phyloP scores from a whole-genome alignment of 2,888 invertebrate genomes.

The Pasiphila rectangulata region DNA sequence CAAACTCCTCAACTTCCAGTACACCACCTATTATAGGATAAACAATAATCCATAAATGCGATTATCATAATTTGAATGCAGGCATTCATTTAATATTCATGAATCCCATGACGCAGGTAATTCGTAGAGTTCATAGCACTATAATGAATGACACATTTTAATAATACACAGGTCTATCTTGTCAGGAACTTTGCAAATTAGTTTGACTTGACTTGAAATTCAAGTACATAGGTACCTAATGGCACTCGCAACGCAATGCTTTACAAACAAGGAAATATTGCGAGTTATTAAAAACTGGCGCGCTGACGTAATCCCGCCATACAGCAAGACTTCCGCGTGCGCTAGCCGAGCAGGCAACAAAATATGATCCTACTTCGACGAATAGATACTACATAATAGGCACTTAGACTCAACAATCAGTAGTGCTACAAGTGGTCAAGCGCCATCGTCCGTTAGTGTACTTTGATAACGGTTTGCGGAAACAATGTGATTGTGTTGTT shows the following conservation, averaged over 20 bases:
- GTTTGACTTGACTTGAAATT: conserved; percentile 35
- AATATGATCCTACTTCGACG: conserved; percentile 39
- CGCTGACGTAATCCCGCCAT: conserved; percentile 72
- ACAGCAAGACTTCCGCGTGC: conserved; percentile 72
- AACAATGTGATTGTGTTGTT: conserved; percentile 57
- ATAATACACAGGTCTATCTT: conserved; percentile 5
- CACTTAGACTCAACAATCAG: conserved; percentile 22
- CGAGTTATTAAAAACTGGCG: conserved; percentile 76
- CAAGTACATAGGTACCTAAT: conserved; percentile 42
- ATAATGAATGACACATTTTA: conserved; percentile 4
- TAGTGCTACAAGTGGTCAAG: conserved; percentile 40
- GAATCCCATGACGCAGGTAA: conserved; percentile 21
- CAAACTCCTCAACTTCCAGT: conserved; percentile 4
- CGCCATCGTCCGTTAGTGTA: conserved; percentile 44
- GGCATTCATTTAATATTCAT: conserved; percentile 20
- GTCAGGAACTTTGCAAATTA: conserved; percentile 32
- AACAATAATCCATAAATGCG: conserved; percentile 1
- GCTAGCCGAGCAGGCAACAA: conserved; percentile 53
- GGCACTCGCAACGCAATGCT: conserved; percentile 49
- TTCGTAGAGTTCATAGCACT: conserved; percentile 13
- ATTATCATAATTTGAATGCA: conserved; percentile 19
- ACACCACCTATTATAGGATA: background rate
- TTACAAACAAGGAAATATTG: conserved; percentile 74
- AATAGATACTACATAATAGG: conserved; percentile 9
- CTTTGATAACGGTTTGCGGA: conserved; percentile 67